Base-by-base conservation (phyloP, 1,140 invertebrate species). In the Nymphalis io region DNA sequence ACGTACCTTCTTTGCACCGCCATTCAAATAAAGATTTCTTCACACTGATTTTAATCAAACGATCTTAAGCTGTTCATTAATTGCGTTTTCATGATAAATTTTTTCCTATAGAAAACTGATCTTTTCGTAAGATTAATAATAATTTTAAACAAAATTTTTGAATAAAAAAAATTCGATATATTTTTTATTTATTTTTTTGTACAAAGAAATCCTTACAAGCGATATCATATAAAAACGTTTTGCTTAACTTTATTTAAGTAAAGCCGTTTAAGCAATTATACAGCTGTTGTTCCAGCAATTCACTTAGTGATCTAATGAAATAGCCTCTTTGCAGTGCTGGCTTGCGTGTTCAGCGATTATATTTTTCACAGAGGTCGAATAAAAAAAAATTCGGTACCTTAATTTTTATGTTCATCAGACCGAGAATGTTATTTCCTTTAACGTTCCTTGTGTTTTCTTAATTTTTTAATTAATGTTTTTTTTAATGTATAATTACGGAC, bases 251-350 rank as follows among this genome's bases (percentile, higher is more conserved):
- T 48, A 55, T 48, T 71, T 65, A 48, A 13, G 39, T 40, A 68
- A 79, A 82, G 73, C 72, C 67, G 68, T 70, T 76, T 61, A 39
- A 66, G 60, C 72, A 75, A 83, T 84, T 80, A 78, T 68, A 79
- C 72, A 76, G 73, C 67, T 80, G 75, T 80, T 83, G 62, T 70
- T 77, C 51, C 55, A 70, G 73, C 62, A 81, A 81, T 83, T 79
- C 73, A 78, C 74, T 81, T 76, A 75, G 71, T 57, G 64, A 68
- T 80, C 58, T 81, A 83, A 85, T 85, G 80, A 82, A 68, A 75
- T 81, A 75, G 68, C 68, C 62, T 80, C 75, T 79, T 61, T 42
- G 46, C 53, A 70, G 68, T 68, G 53, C 64, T 72, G 42, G 64
- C 60, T 65, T 64, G 60, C 68, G 74, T 71, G 68, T 74, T 62